These are phyloP conservation scores for Staurois parvus DNA, from an alignment of 2,797 vertebrate genomes.

Conservation along the genomic window DNA sequence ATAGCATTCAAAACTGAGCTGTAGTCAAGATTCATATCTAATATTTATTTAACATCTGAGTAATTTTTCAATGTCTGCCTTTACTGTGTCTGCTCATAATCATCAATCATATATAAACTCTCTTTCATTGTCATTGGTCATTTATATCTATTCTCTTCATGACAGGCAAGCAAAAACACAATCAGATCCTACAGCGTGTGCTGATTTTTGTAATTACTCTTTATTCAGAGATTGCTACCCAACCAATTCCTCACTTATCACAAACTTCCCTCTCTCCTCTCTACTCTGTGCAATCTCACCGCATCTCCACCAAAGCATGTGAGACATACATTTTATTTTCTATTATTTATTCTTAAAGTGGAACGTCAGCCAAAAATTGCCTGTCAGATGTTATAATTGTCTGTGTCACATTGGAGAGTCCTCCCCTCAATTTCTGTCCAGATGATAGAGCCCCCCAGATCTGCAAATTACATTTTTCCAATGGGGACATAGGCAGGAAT, in stretches of 20 bases:
- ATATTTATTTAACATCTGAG: constrained; percentile 60
- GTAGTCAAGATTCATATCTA: constrained; percentile 39
- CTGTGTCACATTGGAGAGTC: too few relatives aligned
- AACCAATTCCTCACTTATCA: constrained; percentile 43
- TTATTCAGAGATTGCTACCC: constrained; percentile 48
- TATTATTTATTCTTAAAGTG: not conserved
- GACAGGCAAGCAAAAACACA: constrained; percentile 54
- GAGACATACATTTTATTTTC: not conserved
- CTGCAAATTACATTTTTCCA: too few relatives aligned
- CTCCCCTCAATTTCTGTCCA: too few relatives aligned
- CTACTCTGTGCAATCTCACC: constrained; percentile 7
- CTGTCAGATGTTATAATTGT: too few relatives aligned
- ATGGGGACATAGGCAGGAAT: too few relatives aligned
- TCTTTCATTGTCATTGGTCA: constrained; percentile 52
- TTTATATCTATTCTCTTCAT: constrained; percentile 59
- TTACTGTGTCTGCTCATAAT: constrained; percentile 46
- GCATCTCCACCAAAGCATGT: not conserved
- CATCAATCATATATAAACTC: constrained; percentile 55
- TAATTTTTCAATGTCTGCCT: constrained; percentile 60
- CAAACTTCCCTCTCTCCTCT: constrained; percentile 2
- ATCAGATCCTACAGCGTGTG: constrained; percentile 43
- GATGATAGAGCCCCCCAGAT: too few relatives aligned
- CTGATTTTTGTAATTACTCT: constrained; percentile 57
- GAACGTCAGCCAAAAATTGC: not conserved
- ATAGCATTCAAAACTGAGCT: constrained; percentile 26